Evolutionary conservation across 2,797 vertebrate species (phyloP).

Genomic region (Spinus pinus): DNA sequence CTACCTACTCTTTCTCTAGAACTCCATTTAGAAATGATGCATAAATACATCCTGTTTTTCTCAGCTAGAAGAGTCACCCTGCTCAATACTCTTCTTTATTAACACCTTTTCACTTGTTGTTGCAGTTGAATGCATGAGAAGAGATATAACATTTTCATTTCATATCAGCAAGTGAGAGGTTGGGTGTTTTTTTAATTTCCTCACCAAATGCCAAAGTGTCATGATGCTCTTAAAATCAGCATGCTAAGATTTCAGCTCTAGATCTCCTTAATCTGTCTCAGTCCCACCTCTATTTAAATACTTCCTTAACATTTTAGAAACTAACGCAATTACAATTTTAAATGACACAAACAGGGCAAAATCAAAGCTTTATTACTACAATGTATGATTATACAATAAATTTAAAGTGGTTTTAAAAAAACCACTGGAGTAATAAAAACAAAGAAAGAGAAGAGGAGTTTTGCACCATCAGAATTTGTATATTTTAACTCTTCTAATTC

Average conservation of each 20-base stretch:
- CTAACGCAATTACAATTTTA: background rate
- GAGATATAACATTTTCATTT: background rate
- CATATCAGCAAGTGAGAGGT: background rate
- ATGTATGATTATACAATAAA: background rate
- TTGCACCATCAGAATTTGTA: background rate
- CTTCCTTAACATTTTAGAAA: background rate
- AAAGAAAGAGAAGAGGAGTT: fast-evolving
- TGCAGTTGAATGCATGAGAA: background rate
- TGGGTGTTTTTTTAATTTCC: background rate
- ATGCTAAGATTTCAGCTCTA: background rate
- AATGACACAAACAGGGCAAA: background rate
- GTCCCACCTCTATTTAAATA: background rate
- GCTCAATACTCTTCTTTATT: background rate
- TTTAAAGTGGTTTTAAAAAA: background rate
- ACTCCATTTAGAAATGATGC: conserved; percentile 13
- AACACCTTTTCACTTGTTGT: background rate
- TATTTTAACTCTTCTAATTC: background rate
- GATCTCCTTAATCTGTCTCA: background rate
- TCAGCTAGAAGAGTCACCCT: background rate
- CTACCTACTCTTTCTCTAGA: conserved; percentile 24
- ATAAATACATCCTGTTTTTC: conserved; percentile 36
- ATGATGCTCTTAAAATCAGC: background rate
- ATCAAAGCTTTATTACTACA: background rate
- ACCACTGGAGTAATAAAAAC: background rate
- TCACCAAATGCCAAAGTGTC: background rate